Evolutionary conservation across 2,888 invertebrate genomes (phyloP).

Genomic region (Scaptomyza caliginosa): DNA sequence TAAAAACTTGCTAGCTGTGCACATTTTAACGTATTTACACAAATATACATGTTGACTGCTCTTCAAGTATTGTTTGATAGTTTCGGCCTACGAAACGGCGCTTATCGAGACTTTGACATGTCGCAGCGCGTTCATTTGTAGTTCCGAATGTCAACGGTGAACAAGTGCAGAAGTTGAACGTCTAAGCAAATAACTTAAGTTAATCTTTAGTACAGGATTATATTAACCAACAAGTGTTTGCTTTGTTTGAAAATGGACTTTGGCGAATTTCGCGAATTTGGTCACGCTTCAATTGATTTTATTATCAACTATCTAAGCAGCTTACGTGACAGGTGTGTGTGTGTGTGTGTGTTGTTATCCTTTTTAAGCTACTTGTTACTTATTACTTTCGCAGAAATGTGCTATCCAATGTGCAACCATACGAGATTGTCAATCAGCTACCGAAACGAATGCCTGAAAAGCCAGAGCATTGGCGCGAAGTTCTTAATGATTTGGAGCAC

Average conservation of each 20-base stretch:
- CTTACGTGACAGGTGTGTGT: slow-evolving; percentile 89
- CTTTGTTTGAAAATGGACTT: slow-evolving; percentile 87
- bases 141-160: slow-evolving; percentile 74
- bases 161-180: slow-evolving; percentile 62
- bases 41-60: slow-evolving; percentile 44
- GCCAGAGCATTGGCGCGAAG: slow-evolving; percentile 69
- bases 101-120: slow-evolving; percentile 50
- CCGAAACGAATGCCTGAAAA: slow-evolving; percentile 74
- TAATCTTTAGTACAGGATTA: slow-evolving; percentile 37
- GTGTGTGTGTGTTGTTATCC: slow-evolving; percentile 9
- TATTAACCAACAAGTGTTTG: neutral
- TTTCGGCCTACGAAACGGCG: slow-evolving; percentile 46
- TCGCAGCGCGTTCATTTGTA: slow-evolving; percentile 60
- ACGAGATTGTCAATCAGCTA: slow-evolving; percentile 62
- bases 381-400: slow-evolving; percentile 62
- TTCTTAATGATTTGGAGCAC: slow-evolving; percentile 69
- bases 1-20: slow-evolving; percentile 74
- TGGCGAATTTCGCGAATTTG: slow-evolving; percentile 91
- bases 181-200: slow-evolving; percentile 23
- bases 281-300: slow-evolving; percentile 94
- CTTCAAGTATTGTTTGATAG: slow-evolving; percentile 58
- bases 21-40: too few species aligned
- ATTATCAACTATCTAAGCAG: slow-evolving; percentile 95
- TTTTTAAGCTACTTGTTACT: slow-evolving; percentile 33
- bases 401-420: slow-evolving; percentile 58